A percentile compares a stretch with the other conserved stretches of the same genome.
phyloP scores from a whole-genome alignment of 1,140 invertebrate species.

The Eriosoma lanigerum region DNA sequence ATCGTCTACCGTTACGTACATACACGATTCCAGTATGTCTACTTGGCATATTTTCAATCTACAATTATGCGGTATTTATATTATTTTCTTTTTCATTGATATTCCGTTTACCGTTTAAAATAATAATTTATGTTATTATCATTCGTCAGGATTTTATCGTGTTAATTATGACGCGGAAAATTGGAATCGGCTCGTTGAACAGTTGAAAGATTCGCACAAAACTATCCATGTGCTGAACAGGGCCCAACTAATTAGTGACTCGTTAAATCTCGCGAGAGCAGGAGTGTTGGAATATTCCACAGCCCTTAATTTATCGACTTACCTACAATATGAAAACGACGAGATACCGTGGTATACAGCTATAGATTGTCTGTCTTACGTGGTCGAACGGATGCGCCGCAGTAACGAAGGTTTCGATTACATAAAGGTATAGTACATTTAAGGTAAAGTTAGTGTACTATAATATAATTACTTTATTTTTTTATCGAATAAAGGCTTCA shows the following conservation, averaged over 20 bases:
- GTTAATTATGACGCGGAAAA: conserved; percentile 73
- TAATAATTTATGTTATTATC: no score
- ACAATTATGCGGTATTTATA: conserved; percentile 21
- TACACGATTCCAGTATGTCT: background rate
- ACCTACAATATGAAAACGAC: conserved; percentile 62
- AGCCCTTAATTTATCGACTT: conserved; percentile 70
- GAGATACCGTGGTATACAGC: conserved; percentile 63
- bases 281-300: conserved; percentile 67
- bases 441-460: no score
- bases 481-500: no score
- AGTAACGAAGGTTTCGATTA: conserved; percentile 4
- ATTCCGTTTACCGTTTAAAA: no score
- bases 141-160: conserved; percentile 64
- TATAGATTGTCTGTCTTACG: conserved; percentile 12
- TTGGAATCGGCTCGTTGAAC: conserved; percentile 65
- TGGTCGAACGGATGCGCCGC: conserved; percentile 33
- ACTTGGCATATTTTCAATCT: conserved; percentile 47
- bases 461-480: no score
- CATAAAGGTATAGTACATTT: conserved; percentile 4
- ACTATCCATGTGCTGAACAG: conserved; percentile 71
- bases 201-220: conserved; percentile 55
- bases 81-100: background rate
- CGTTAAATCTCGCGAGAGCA: conserved; percentile 77
- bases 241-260: conserved; percentile 86
- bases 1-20: background rate